Percentiles rank a stretch among this genome's conserved stretches.
These are phyloP conservation scores for Onthophagus sagittarius DNA, from an alignment of 2,888 invertebrate species.

Conservation along the genomic window DNA sequence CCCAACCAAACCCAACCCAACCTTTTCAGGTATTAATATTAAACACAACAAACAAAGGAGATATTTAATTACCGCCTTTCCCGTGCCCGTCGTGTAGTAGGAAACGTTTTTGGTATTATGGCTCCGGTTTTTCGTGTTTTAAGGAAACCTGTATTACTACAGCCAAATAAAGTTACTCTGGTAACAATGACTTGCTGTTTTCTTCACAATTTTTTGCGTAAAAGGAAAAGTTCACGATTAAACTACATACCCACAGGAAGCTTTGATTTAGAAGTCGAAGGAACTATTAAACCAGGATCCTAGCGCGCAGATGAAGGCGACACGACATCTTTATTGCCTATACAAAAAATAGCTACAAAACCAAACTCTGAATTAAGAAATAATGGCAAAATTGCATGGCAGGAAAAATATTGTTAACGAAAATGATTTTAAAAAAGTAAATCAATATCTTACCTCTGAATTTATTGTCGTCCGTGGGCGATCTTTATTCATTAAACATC, in stretches of 20 bases:
- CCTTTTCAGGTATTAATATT: not conserved
- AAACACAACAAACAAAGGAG: too few relatives aligned
- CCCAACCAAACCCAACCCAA: too few relatives aligned
- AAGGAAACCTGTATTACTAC: constrained; percentile 29
- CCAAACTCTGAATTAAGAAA: too few relatives aligned
- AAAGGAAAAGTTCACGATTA: constrained; percentile 17
- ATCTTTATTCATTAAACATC: too few relatives aligned
- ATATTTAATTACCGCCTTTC: constrained; percentile 27
- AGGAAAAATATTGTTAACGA: too few relatives aligned
- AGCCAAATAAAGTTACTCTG: constrained; percentile 27
- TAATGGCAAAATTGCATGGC: too few relatives aligned
- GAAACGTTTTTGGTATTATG: constrained; percentile 28
- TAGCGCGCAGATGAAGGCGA: constrained; percentile 4
- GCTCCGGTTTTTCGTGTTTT: constrained; percentile 25
- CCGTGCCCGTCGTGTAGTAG: constrained; percentile 28
- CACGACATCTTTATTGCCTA: not conserved
- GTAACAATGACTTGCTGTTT: constrained; percentile 27
- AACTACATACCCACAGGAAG: constrained; percentile 26
- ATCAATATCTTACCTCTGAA: too few relatives aligned
- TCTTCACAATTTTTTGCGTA: constrained; percentile 30
- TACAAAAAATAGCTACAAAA: not conserved
- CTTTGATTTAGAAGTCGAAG: constrained; percentile 25
- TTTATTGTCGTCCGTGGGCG: too few relatives aligned
- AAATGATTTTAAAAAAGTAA: too few relatives aligned
- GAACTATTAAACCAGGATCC: not conserved